phyloP scores from a whole-genome alignment of 2,888 invertebrate genomes.

The Dicyrtoma fusca region DNA sequence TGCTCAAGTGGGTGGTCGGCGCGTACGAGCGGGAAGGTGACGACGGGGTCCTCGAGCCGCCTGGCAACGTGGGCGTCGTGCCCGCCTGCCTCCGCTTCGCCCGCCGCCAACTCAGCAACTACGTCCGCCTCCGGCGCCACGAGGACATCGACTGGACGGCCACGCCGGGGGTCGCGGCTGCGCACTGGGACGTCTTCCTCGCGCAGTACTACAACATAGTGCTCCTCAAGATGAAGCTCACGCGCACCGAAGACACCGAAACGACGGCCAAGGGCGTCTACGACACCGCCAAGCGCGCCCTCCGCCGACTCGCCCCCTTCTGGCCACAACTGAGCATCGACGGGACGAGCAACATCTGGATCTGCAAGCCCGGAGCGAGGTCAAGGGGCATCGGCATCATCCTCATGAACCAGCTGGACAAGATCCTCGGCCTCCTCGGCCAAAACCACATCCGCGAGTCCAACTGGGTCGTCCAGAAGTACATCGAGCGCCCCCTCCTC shows the following conservation, averaged over 20 bases:
- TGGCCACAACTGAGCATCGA: slow-evolving; percentile 86
- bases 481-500: slow-evolving; percentile 86
- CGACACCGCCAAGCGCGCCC: slow-evolving; percentile 65
- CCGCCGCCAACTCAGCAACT: slow-evolving; percentile 69
- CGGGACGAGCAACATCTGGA: slow-evolving; percentile 89
- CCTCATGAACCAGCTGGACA: slow-evolving; percentile 80
- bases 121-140: slow-evolving; percentile 62
- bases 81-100: slow-evolving; percentile 75
- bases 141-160: slow-evolving; percentile 68
- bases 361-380: slow-evolving; percentile 91
- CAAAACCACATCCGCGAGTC: slow-evolving; percentile 69
- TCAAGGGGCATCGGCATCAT: slow-evolving; percentile 89
- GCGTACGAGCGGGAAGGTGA: slow-evolving; percentile 64
- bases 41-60: slow-evolving; percentile 60
- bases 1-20: slow-evolving; percentile 76
- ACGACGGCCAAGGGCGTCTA: slow-evolving; percentile 60
- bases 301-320: slow-evolving; percentile 70
- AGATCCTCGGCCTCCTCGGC: slow-evolving; percentile 72
- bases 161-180: slow-evolving; percentile 60
- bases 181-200: slow-evolving; percentile 87
- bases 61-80: slow-evolving; percentile 37
- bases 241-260: neutral
- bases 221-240: neutral
- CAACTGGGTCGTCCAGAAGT: slow-evolving; percentile 79
- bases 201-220: slow-evolving; percentile 71